Percentiles rank a stretch among this genome's conserved stretches.
Evolutionary conservation across 2,888 invertebrate species (phyloP).

Genomic region (Callyntrura sp.): DNA sequence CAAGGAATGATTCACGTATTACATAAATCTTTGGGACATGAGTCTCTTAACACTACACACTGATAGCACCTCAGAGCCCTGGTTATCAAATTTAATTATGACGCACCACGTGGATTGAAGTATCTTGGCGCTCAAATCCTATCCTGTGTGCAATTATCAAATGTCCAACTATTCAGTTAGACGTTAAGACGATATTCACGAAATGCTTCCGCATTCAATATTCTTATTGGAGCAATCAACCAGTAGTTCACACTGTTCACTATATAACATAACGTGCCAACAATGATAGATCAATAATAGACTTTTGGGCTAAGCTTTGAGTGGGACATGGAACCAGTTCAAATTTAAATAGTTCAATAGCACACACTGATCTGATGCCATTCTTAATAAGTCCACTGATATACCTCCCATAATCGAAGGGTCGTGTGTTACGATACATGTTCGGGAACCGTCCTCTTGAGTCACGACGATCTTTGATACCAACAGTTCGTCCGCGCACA

Average conservation of each 20-base stretch:
- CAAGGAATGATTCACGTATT: slow-evolving; percentile 77
- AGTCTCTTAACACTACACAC: slow-evolving; percentile 78
- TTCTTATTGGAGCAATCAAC: slow-evolving; percentile 61
- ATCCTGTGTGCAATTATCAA: slow-evolving; percentile 64
- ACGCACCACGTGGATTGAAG: slow-evolving; percentile 66
- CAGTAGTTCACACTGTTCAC: slow-evolving; percentile 74
- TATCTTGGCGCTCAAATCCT: slow-evolving; percentile 65
- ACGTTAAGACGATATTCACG: slow-evolving; percentile 50
- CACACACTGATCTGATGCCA: slow-evolving; percentile 81
- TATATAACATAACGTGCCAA: slow-evolving; percentile 66
- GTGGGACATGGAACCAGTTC: slow-evolving; percentile 74
- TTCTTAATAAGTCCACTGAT: slow-evolving; percentile 82
- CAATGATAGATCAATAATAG: slow-evolving; percentile 39
- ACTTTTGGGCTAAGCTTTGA: slow-evolving; percentile 63
- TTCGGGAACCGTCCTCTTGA: slow-evolving; percentile 76
- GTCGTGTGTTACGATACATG: slow-evolving; percentile 81
- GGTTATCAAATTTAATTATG: slow-evolving; percentile 29
- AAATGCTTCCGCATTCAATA: slow-evolving; percentile 48
- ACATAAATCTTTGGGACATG: slow-evolving; percentile 76
- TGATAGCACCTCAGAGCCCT: slow-evolving; percentile 66
- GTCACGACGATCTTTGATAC: slow-evolving; percentile 85
- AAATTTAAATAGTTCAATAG: slow-evolving; percentile 79
- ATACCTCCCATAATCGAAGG: slow-evolving; percentile 84
- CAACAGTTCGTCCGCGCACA: slow-evolving; percentile 61
- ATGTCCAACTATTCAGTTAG: slow-evolving; percentile 66